Conservation (phyloP, 2,113 vertebrate species). For the Setophaga coronata region DNA sequence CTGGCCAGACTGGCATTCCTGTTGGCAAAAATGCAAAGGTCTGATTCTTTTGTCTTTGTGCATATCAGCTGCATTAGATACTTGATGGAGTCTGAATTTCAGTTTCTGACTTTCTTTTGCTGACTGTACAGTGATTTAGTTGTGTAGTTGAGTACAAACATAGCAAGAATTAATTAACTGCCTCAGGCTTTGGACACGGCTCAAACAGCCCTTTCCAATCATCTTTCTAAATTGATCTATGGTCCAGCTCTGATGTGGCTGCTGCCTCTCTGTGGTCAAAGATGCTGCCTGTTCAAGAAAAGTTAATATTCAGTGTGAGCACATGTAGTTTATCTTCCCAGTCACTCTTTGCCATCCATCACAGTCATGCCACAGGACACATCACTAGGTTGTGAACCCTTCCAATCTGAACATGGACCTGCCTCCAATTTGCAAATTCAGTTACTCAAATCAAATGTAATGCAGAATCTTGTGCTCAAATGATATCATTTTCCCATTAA, state of each 20-base stretch:
- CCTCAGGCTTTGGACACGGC: background rate
- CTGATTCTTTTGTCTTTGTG: background rate
- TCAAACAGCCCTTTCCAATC: background rate
- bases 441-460: background rate
- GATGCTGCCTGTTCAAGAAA: background rate
- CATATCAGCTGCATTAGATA: background rate
- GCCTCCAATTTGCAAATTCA: background rate
- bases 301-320: background rate
- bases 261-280: background rate
- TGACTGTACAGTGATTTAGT: background rate
- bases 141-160: background rate
- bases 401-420: background rate
- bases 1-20: background rate
- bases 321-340: background rate
- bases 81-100: background rate
- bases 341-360: background rate
- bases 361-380: background rate
- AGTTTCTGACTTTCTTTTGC: background rate
- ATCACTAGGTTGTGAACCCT: background rate
- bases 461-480: background rate
- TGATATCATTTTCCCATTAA: background rate
- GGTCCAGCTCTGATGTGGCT: background rate
- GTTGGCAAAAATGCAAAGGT: background rate
- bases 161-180: background rate
- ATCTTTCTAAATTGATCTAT: background rate